A percentile compares a stretch with the other conserved stretches of the same genome.
Conservation (phyloP, 1,140 invertebrate species). For the Orussus abietinus region DNA sequence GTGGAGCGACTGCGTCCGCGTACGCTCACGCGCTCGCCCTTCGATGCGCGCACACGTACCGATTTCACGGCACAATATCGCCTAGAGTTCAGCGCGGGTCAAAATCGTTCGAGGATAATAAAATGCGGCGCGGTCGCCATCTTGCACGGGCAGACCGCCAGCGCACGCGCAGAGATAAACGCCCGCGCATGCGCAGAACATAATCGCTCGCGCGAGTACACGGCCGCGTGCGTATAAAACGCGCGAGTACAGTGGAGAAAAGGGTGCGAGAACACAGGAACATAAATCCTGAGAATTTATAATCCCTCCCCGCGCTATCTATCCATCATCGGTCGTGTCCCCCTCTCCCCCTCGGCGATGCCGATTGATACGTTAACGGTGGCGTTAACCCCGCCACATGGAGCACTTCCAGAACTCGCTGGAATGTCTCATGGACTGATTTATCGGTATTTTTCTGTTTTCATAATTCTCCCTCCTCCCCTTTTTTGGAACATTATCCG, state of each 20-base stretch:
- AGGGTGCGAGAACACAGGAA: neutral
- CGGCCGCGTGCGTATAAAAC: neutral
- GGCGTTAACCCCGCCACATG: neutral
- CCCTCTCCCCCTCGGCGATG: too few species aligned
- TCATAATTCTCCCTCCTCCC: too few species aligned
- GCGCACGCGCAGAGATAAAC: neutral
- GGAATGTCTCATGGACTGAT: too few species aligned
- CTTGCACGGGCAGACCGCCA: neutral
- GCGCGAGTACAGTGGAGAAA: neutral
- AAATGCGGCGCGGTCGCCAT: neutral
- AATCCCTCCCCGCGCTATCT: neutral
- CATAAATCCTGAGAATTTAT: conserved; percentile 1
- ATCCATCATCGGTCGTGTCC: neutral
- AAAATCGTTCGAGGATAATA: neutral
- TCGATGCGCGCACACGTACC: too few species aligned
- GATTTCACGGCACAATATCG: neutral
- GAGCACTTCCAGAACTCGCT: too few species aligned
- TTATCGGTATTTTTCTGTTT: too few species aligned
- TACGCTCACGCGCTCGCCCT: too few species aligned
- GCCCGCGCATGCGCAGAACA: neutral
- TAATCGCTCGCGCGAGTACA: neutral
- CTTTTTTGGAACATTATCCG: too few species aligned
- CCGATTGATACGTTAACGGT: conserved; percentile 1
- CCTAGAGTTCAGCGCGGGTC: neutral
- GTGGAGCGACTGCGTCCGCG: too few species aligned